Evolutionary conservation across 2,888 invertebrate species (phyloP).

Genomic region (Strigamia transsilvanica): DNA sequence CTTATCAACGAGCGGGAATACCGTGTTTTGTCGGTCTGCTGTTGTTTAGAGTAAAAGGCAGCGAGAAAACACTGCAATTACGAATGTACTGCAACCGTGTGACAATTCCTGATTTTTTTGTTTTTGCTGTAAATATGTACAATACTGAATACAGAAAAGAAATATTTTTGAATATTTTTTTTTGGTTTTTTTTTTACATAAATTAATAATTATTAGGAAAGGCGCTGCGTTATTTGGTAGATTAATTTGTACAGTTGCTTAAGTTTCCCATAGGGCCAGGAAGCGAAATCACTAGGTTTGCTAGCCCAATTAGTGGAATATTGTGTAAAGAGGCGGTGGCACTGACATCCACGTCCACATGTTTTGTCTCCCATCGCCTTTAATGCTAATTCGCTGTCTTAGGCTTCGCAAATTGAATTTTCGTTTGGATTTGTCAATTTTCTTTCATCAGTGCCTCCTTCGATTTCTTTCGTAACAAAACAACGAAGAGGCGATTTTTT

Average conservation of each 20-base stretch:
- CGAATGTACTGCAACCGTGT: constrained; percentile 28
- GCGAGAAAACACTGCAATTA: neutral
- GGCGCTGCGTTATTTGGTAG: no score
- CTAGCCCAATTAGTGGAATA: constrained; percentile 5
- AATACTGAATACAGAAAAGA: no score
- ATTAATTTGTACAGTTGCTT: neutral
- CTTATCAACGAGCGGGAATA: constrained; percentile 7
- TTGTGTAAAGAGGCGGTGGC: constrained; percentile 22
- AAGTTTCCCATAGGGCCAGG: neutral
- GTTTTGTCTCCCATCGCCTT: constrained; percentile 32
- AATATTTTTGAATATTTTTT: no score
- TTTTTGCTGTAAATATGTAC: no score
- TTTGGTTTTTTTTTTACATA: no score
- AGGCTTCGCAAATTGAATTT: neutral
- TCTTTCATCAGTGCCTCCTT: neutral
- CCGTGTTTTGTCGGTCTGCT: neutral
- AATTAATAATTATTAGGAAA: no score
- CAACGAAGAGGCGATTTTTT: neutral
- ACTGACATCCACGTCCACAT: constrained; percentile 10
- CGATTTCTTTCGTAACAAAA: constrained; percentile 4
- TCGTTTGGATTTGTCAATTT: neutral
- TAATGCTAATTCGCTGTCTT: constrained; percentile 26
- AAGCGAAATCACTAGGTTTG: constrained; percentile 26
- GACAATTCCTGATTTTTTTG: no score
- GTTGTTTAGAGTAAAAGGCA: neutral